phyloP scores from a whole-genome alignment of 2,888 invertebrate genomes.

The Aspidiotus destructor region DNA sequence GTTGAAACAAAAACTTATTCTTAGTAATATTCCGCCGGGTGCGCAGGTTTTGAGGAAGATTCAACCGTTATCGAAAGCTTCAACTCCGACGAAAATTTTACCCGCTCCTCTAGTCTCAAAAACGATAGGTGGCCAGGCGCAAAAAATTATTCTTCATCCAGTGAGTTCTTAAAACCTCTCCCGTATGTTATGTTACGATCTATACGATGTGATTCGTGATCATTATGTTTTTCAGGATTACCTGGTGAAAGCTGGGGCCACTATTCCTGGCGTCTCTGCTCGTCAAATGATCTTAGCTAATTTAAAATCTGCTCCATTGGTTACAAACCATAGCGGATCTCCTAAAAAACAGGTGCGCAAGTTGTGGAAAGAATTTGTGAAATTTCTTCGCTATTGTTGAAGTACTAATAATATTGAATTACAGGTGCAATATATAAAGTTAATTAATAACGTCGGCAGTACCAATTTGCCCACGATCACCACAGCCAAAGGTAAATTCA shows the following conservation, averaged over 20 bases:
- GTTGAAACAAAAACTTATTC: conserved; percentile 43
- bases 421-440: conserved; percentile 29
- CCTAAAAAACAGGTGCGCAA: conserved; percentile 20
- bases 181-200: too few relatives aligned
- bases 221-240: conserved; percentile 19
- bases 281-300: conserved; percentile 21
- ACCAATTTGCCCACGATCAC: conserved; percentile 26
- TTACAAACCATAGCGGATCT: conserved; percentile 16
- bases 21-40: conserved; percentile 44
- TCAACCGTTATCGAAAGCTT: conserved; percentile 53
- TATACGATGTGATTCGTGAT: background rate
- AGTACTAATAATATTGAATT: background rate
- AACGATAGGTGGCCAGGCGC: conserved; percentile 39
- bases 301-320: conserved; percentile 11
- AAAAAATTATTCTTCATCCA: conserved; percentile 43
- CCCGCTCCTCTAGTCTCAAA: conserved; percentile 48
- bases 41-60: conserved; percentile 18
- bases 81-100: conserved; percentile 60
- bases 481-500: conserved; percentile 15
- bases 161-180: conserved; percentile 5
- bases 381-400: too few relatives aligned
- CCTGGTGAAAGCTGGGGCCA: conserved; percentile 12
- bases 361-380: background rate
- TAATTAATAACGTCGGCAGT: conserved; percentile 24
- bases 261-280: conserved; percentile 10